Conservation (phyloP, 2,797 vertebrate species). For the Glossophaga mutica region DNA sequence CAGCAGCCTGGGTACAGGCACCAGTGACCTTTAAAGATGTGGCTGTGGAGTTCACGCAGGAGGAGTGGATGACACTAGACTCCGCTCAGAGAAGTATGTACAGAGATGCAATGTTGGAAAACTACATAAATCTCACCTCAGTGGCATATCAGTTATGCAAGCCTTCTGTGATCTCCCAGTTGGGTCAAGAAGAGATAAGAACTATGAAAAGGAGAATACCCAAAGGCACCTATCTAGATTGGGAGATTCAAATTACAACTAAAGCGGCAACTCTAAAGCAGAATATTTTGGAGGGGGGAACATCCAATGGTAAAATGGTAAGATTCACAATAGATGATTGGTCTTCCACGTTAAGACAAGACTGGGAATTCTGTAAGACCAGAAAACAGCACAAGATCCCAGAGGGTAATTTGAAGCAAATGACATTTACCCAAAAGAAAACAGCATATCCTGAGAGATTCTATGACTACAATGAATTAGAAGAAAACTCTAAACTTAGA, state of each 20-base stretch:
- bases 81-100: conserved; percentile 42
- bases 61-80: conserved; percentile 40
- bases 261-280: background rate
- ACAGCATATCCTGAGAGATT: background rate
- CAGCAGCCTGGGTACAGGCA: background rate
- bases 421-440: background rate
- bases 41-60: conserved; percentile 44
- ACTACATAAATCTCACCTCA: conserved; percentile 32
- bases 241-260: conserved; percentile 5
- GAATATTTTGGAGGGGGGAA: background rate
- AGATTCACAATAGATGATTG: background rate
- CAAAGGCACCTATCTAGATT: background rate
- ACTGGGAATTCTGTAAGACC: background rate
- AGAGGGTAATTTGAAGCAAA: background rate
- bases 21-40: conserved; percentile 46
- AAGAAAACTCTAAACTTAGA: background rate
- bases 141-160: background rate
- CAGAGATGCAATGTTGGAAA: conserved; percentile 50
- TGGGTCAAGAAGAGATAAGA: background rate
- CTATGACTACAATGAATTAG: background rate
- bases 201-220: background rate
- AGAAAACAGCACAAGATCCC: background rate
- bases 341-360: background rate
- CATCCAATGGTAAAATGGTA: background rate
- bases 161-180: background rate